Evolutionary conservation across 1,140 invertebrate genomes (phyloP), one percentile per base, ranked within the genome.

Genomic region (Cyphomyrmex costatus): DNA sequence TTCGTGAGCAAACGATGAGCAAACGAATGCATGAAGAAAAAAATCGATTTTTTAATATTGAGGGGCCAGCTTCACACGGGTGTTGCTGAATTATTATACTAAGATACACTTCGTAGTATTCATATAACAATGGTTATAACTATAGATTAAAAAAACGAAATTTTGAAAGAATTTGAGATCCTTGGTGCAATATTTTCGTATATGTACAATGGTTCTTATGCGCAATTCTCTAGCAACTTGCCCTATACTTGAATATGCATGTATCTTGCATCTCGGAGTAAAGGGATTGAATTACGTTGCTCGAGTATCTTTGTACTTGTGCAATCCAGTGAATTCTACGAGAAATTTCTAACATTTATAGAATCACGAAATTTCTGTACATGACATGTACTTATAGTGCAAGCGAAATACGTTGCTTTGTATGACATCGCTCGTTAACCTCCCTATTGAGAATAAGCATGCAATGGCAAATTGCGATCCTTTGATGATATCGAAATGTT

Each of bases 281-380:
- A 82, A 71, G 24, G 6, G 36, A 27, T 71, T 46, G 33, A 82
- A 73, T 82, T 82, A 56, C 33, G 46, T 77, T 61, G 8, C 74
- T 6, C 14, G 42, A n/a, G 8, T 58, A 21, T 56, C 77, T 70
- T 71, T 82, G 49, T 27, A 33, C 46, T 53, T 53, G 8, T 5
- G 6, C 27, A 12, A 70, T 71, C 56, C 21, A 71, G 19, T 24
- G 24, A 58, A 58, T 12, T 80, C n/a, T 21, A 27, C 16, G 19
- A 58, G 51, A 24, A 73, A 82, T 60, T 71, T 71, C 79, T 73
- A 42, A 71, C 16, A 21, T 60, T 46, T 21, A 19, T 60, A 82
- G 33, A 51, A 73, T n/a, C 33, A 33, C 49, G 24, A 46, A 42
- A 36, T 60, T 46, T 46, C 51, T 60, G 79, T 24, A 16, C 10